These are phyloP conservation scores for Pristiophorus japonicus DNA, from an alignment of 2,113 vertebrate genomes.

Conservation along the genomic window DNA sequence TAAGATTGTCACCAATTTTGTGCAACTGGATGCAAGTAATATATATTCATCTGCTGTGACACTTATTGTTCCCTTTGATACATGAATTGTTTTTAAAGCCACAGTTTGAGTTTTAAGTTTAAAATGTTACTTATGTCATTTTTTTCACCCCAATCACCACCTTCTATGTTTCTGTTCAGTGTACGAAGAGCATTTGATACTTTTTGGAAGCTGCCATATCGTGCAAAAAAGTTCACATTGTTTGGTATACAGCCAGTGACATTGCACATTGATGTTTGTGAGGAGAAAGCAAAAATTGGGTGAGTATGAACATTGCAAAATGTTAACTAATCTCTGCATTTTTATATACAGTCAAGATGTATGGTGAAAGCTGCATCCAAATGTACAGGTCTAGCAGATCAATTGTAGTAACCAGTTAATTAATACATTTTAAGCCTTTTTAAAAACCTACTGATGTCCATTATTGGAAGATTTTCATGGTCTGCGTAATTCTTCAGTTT, in stretches of 20 bases:
- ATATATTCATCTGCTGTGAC: neutral
- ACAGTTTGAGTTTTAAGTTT: neutral
- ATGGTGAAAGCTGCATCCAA: neutral
- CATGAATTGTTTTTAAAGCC: neutral
- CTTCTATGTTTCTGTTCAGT: conserved; percentile 1
- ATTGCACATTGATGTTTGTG: conserved; percentile 57
- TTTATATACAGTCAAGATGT: neutral
- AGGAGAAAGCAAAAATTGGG: conserved; percentile 63
- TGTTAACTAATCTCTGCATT: neutral
- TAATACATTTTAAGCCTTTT: neutral
- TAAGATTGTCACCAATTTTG: neutral
- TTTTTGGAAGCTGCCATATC: conserved; percentile 73
- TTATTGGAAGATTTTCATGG: neutral
- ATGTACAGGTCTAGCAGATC: too few relatives aligned
- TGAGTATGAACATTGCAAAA: conserved; percentile 51
- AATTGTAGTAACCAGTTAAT: neutral
- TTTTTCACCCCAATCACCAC: neutral
- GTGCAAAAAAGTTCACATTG: conserved; percentile 71
- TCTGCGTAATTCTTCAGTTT: neutral
- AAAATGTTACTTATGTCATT: neutral
- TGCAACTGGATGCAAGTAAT: neutral
- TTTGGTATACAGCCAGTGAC: conserved; percentile 68
- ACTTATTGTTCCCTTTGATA: neutral
- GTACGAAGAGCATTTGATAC: conserved; percentile 47
- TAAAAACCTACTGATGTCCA: neutral